Percentiles rank a stretch among this genome's conserved stretches.
These are phyloP conservation scores for Plebejus melissa DNA, from an alignment of 2,888 invertebrate genomes.

Conservation along the genomic window DNA sequence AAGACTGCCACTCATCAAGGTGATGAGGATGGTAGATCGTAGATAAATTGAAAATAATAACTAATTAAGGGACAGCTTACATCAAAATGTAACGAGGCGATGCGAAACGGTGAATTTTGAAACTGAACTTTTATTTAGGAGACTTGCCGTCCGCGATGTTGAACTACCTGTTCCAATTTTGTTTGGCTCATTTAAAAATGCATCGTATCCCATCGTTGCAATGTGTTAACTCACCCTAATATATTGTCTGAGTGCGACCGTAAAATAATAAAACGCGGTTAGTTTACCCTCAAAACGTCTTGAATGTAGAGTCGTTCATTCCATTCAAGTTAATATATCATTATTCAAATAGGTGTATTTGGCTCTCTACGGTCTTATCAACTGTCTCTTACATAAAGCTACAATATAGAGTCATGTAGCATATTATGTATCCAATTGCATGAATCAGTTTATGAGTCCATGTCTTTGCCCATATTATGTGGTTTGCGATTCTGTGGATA, in stretches of 20 bases:
- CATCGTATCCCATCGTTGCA: too few relatives aligned
- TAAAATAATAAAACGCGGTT: not conserved
- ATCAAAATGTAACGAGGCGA: too few relatives aligned
- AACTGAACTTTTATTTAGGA: too few relatives aligned
- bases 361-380: not conserved
- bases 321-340: not conserved
- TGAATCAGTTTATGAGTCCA: not conserved
- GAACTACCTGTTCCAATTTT: too few relatives aligned
- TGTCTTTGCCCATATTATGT: constrained; percentile 13
- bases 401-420: not conserved
- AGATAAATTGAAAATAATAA: too few relatives aligned
- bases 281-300: constrained; percentile 8
- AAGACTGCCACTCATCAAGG: too few relatives aligned
- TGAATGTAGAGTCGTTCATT: not conserved
- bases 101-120: too few relatives aligned
- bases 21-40: too few relatives aligned
- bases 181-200: too few relatives aligned
- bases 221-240: too few relatives aligned
- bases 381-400: not conserved
- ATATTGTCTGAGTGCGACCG: not conserved
- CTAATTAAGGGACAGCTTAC: too few relatives aligned
- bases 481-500: not conserved
- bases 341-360: constrained; percentile 15
- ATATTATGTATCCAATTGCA: not conserved
- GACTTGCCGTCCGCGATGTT: too few relatives aligned